These are phyloP conservation scores for Lasioglossum morio DNA, from an alignment of 2,888 invertebrate species.

Conservation along the genomic window DNA sequence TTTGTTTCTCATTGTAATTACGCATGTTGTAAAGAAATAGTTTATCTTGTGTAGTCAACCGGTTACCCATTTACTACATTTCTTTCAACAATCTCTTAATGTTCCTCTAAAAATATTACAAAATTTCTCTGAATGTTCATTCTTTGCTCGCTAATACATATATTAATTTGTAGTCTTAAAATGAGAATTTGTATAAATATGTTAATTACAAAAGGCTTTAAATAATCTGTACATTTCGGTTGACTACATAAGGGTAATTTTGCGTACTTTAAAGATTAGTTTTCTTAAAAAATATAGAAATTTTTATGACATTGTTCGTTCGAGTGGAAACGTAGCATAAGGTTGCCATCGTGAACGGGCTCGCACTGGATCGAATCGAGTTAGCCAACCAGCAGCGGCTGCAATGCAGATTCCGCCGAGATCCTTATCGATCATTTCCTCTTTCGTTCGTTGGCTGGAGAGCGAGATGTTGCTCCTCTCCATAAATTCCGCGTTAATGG, in stretches of 20 bases:
- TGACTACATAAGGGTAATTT: no score
- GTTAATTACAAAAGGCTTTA: no score
- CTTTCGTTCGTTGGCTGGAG: slow-evolving; percentile 31
- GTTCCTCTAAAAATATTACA: no score
- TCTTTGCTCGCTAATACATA: no score
- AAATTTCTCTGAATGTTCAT: no score
- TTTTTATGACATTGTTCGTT: not conserved
- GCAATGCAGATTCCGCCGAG: slow-evolving; percentile 54
- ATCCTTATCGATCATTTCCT: slow-evolving; percentile 41
- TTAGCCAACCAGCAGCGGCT: slow-evolving; percentile 39
- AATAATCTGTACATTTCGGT: no score
- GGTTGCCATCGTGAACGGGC: slow-evolving; percentile 8
- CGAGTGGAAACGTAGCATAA: not conserved
- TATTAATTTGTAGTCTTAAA: no score
- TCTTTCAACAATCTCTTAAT: no score
- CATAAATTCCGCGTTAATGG: slow-evolving; percentile 57
- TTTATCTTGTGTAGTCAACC: not conserved
- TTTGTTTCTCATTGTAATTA: no score
- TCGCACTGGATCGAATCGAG: slow-evolving; percentile 12
- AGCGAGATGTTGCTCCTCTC: slow-evolving; percentile 39
- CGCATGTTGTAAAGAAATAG: not conserved
- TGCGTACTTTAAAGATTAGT: no score
- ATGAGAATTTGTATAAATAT: no score
- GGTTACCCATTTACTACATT: no score
- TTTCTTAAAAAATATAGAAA: not conserved